Percentiles rank a stretch among this genome's conserved stretches.
Evolutionary conservation across 2,888 invertebrate species (phyloP).

Genomic region (Spialia ferax): DNA sequence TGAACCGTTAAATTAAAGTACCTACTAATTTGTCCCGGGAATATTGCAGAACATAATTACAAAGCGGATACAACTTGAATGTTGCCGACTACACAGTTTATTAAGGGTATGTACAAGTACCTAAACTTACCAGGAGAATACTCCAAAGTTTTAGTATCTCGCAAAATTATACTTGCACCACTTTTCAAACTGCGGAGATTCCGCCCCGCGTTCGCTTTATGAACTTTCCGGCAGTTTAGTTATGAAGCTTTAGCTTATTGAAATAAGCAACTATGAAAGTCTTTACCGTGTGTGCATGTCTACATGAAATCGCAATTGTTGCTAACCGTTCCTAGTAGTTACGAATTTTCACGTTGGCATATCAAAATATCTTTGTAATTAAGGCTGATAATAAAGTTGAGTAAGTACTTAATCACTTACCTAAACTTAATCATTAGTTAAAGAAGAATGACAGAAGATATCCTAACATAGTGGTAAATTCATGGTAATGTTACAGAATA

Average conservation of each 20-base stretch:
- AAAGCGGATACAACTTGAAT: slow-evolving; percentile 8
- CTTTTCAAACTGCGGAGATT: slow-evolving; percentile 21
- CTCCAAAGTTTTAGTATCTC: slow-evolving; percentile 14
- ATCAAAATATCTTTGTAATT: no score
- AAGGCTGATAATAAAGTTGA: slow-evolving; percentile 15
- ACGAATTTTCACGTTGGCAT: neutral
- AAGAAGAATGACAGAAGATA: no score
- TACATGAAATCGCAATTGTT: neutral
- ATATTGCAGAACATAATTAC: neutral
- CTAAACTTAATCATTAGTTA: no score
- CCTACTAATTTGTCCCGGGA: neutral
- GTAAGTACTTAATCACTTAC: no score
- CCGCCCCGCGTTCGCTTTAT: slow-evolving; percentile 10
- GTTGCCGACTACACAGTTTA: slow-evolving; percentile 26
- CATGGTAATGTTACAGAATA: no score
- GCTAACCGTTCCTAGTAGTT: neutral
- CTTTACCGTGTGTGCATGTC: no score
- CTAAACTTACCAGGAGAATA: slow-evolving; percentile 16
- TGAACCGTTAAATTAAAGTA: neutral
- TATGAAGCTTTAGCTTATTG: neutral
- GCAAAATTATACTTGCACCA: slow-evolving; percentile 29
- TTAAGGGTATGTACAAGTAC: slow-evolving; percentile 15
- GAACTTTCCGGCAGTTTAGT: slow-evolving; percentile 17
- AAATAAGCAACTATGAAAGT: slow-evolving; percentile 13
- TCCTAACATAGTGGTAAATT: no score